Base-by-base conservation (phyloP, 2,888 invertebrate genomes). In the Brachyptera risi region DNA sequence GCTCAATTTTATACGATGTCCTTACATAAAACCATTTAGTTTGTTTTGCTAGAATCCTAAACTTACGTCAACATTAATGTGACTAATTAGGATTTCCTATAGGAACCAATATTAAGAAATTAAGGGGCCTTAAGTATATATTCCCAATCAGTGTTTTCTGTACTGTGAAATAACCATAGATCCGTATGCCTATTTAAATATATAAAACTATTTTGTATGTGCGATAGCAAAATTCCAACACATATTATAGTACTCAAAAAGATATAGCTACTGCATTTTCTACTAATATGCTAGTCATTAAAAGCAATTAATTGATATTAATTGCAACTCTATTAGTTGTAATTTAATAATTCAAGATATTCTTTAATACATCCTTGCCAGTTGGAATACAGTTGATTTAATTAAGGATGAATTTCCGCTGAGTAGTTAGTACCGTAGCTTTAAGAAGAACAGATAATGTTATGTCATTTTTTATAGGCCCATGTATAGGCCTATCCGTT, bases 211-310 rank as follows among this genome's bases (percentile, higher is more conserved):
- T 51, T 51, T 51, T 51, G 50, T 51, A 51, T 17, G 27, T 27
- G 50, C 17, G 17, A 17, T 51, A 51, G 27, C 15, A 51, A 19
- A 15, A 17, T 19, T 44, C 24, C 31, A 11, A 15, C 5, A 21
- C 21, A 42, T 17, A 42, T 42, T 42, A n/a, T 42, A 17, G 9
- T 42, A 42, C 21, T 7, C 42, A 15, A 42, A 7, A 42, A 42
- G 21, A 11, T 42, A 42, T 31, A 11, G 5, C 5, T 42, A 15
- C 11, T 42, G 21, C 42, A 42, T 42, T 42, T 59, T 60, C 21
- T 60, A 63, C 63, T 63, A 63, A 63, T 63, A 63, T 60, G 60
- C 63, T 63, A 63, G 63, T 63, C 63, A 63, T 44, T 24, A 47
- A 37, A 44, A 56, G 37, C 49, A 44, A 47, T 60, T 56, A 47